Evolutionary conservation across 1,140 invertebrate genomes (phyloP), one percentile per base, ranked within the genome.

Genomic region (Ceratina calcarata): DNA sequence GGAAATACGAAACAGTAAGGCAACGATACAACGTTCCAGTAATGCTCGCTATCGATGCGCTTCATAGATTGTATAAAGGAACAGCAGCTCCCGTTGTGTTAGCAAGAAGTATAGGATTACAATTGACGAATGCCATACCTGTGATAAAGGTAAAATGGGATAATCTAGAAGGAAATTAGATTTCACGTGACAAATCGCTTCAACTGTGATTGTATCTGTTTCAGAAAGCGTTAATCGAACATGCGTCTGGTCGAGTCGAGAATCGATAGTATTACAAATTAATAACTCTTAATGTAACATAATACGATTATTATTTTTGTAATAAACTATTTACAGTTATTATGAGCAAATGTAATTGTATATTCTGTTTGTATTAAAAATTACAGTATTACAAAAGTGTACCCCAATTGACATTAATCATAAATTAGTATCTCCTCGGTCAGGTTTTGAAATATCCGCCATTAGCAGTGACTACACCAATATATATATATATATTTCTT

Each of bases 1-100:
- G 95, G 53, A 94, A 96, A 82, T 99, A 99, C 90, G 98, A 99
- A 93, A 97, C 95, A 0, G 86, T 94, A 71, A 93, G 98, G 55
- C 98, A 99, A 90, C 93, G 95, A 49, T 95, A 97, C 87, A 98
- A 99, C 91, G 93, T 99, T 22, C 97, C 98, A 3, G 96, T 97
- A 0, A 97, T 99, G 95, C 88, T 97, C 0, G 95, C 96, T 1
- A 96, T 99, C 7, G 98, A 99, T 92, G 95, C 95, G 10, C 93
- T 99, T 27, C 96, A 99, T 85, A 93, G 96, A 58, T 93, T 99
- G 0, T 99, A 99, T 90, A 94, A 94, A 80, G 96, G 95, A 13
- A 94, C 96, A 49, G 95, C 96, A 22, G 93, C 95, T 62, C 98
- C 98, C 0, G 80, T 98, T 37, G 97, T 99, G 13, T 89, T 98